Evolutionary conservation across 35 echinoderm and acorn worm species (phyloP), one percentile per base, ranked within the genome.

Genomic region (Acanthaster planci): DNA sequence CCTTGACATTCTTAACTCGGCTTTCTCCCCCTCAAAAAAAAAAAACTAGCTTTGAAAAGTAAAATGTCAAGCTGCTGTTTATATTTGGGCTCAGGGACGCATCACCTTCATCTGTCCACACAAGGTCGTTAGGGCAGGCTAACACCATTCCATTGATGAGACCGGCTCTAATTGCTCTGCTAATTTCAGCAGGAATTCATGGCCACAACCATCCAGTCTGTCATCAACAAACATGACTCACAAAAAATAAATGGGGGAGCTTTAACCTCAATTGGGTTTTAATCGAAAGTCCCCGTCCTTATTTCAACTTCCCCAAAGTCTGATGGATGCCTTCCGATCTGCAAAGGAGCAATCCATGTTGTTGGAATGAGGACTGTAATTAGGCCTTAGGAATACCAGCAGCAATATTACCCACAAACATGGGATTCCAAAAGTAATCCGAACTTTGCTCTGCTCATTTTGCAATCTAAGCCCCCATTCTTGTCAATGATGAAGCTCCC

Each of bases 241-340:
- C 30, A 29, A 34, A 47, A 72, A 72, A 72, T 26, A 72, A 29
- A 72, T 29, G 23, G 64, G 26, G 30, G 64, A 34, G 34, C 64
- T 72, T 72, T 72, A 35, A 72, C 64, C 64, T 34, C 64, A 72
- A 72, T 72, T 72, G 64, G 26, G 64, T 72, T 72, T 72, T 72
- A 72, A 72, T 72, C 64, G 64, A 72, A 72, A 47, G 30, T 72
- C 64, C 23, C 23, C 64, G 29, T 72, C 34, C 27, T 72, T 72
- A 72, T 72, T 34, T 34, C 64, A 26, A 72, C 18, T 26, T 72
- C 23, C 23, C 34, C 42, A 6, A 47, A 72, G 30, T 19, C 29
- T 72, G 64, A 72, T 34, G 34, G 64, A 72, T 72, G 64, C 30
- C 23, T 72, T 35, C 64, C 64, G 34, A 72, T 72, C 64, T 29